phyloP scores from a whole-genome alignment of 2,113 vertebrate species.

The Lagopus leucura region DNA sequence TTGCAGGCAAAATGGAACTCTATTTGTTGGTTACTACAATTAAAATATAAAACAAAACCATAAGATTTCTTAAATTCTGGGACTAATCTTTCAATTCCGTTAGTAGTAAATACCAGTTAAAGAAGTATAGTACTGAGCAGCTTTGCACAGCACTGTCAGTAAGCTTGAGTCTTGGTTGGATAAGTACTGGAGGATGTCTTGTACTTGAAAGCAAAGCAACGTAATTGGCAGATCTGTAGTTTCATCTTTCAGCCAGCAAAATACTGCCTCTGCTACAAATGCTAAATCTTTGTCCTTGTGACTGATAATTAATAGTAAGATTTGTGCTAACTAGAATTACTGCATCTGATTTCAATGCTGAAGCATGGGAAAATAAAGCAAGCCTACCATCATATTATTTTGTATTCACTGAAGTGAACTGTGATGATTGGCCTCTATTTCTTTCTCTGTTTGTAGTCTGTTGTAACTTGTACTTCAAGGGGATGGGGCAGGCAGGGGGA shows the following conservation, averaged over 20 bases:
- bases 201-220: neutral
- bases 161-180: constrained; percentile 3
- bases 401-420: neutral
- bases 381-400: neutral
- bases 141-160: neutral
- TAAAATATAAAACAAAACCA: neutral
- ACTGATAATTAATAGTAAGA: neutral
- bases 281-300: neutral
- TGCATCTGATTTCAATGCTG: neutral
- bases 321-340: neutral
- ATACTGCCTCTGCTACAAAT: neutral
- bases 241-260: constrained; percentile 13
- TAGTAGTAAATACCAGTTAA: constrained; percentile 12
- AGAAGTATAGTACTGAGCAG: neutral
- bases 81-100: neutral
- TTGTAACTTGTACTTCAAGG: constrained; percentile 10
- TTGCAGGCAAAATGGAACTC: neutral
- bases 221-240: neutral
- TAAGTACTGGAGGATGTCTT: neutral
- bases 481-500: constrained; percentile 6
- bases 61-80: constrained; percentile 34
- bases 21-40: neutral
- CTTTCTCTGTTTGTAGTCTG: neutral
- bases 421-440: neutral
- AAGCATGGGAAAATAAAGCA: neutral